phyloP scores from a whole-genome alignment of 2,888 invertebrate genomes.

The Nemurella pictetii region DNA sequence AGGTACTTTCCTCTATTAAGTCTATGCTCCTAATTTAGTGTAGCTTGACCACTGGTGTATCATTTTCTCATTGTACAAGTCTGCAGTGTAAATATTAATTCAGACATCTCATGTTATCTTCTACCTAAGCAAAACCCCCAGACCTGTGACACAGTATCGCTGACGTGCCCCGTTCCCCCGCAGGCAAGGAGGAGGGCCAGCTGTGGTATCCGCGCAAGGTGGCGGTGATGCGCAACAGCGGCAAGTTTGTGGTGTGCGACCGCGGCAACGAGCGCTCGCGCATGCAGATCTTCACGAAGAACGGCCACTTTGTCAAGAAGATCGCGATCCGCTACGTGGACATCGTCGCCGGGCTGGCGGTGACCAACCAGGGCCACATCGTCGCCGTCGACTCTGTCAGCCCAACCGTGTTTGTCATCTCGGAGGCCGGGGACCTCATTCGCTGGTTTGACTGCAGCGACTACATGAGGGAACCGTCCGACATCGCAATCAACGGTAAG shows the following conservation, averaged over 20 bases:
- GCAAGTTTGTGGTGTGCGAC: conserved; percentile 96
- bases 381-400: conserved; percentile 97
- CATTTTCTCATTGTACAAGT: too few relatives aligned
- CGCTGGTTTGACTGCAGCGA: conserved; percentile 98
- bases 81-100: too few relatives aligned
- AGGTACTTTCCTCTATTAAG: too few relatives aligned
- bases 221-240: conserved; percentile 83
- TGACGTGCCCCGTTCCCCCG: not conserved
- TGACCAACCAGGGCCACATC: conserved; percentile 88
- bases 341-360: conserved; percentile 92
- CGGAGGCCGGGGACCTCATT: conserved; percentile 88
- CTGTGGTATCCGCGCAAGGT: conserved; percentile 97
- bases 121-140: too few relatives aligned
- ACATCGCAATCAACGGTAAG: conserved; percentile 90
- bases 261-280: conserved; percentile 94
- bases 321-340: conserved; percentile 87
- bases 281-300: conserved; percentile 97
- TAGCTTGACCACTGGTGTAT: too few relatives aligned
- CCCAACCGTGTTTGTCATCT: conserved; percentile 92
- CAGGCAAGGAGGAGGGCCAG: conserved; percentile 85
- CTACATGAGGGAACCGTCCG: conserved; percentile 96
- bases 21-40: too few relatives aligned
- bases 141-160: too few relatives aligned
- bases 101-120: too few relatives aligned
- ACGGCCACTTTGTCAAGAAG: conserved; percentile 93